Percentiles rank a stretch among this genome's conserved stretches.
These are phyloP conservation scores for Drosophila kurseongensis DNA, from an alignment of 1,140 invertebrate genomes.

Conservation along the genomic window DNA sequence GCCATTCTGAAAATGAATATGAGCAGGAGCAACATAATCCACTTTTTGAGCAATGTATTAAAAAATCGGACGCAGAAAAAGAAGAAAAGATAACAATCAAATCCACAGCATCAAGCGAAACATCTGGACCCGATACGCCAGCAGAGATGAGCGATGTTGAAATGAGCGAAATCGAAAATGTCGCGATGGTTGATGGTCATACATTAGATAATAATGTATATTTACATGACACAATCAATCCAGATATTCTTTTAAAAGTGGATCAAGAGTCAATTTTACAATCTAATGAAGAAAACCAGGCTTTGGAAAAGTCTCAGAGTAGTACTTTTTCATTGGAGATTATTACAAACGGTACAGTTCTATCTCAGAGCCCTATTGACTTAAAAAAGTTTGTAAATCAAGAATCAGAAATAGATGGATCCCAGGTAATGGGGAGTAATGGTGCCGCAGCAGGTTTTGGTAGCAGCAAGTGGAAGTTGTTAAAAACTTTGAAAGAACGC, in stretches of 20 bases:
- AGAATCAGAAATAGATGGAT: constrained; percentile 57
- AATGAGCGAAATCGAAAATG: constrained; percentile 84
- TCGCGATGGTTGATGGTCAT: background rate
- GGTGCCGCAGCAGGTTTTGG: constrained; percentile 44
- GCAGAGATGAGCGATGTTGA: constrained; percentile 87
- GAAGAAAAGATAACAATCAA: constrained; percentile 2
- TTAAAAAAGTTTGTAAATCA: constrained; percentile 38
- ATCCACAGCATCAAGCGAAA: constrained; percentile 92
- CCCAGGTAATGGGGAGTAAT: constrained; percentile 30
- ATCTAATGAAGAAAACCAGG: background rate
- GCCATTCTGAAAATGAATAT: constrained; percentile 67
- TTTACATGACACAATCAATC: background rate
- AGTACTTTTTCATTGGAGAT: background rate
- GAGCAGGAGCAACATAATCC: constrained; percentile 3
- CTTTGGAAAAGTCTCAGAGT: background rate
- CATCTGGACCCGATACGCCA: constrained; percentile 94
- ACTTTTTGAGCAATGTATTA: background rate
- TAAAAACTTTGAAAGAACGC: constrained; percentile 94
- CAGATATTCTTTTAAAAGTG: background rate
- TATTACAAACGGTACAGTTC: background rate
- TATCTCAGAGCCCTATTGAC: background rate
- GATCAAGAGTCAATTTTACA: background rate
- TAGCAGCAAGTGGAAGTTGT: constrained; percentile 94
- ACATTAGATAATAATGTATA: background rate
- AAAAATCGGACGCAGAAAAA: constrained; percentile 1